Conservation (phyloP, 2,888 invertebrate genomes). For the Teinopalpus imperialis region DNA sequence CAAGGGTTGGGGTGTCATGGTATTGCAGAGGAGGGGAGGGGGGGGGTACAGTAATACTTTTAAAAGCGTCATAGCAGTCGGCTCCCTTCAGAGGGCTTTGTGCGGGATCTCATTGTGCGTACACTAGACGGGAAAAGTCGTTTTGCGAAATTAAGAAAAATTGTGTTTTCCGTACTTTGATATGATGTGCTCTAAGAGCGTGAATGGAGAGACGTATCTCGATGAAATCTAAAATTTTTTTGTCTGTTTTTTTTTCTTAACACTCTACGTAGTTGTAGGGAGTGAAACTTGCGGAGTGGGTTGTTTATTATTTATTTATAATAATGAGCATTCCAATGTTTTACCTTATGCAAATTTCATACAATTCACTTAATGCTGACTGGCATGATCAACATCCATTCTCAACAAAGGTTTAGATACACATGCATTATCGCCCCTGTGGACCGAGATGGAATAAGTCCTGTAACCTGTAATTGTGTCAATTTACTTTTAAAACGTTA, state of each 20-base stretch:
- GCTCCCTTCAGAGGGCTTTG: conserved; percentile 59
- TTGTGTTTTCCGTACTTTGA: conserved; percentile 30
- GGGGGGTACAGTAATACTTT: conserved; percentile 68
- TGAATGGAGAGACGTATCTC: conserved; percentile 22
- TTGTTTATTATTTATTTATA: too few species aligned
- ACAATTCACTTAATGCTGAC: too few species aligned
- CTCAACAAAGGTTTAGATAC: too few species aligned
- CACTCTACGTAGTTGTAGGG: not conserved
- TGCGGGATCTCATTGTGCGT: conserved; percentile 61
- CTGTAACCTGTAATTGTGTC: too few species aligned
- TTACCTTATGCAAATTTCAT: too few species aligned
- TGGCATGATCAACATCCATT: too few species aligned
- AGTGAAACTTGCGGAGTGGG: not conserved
- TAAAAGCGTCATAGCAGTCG: conserved; percentile 67
- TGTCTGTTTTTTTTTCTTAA: conserved; percentile 19
- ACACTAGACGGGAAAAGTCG: conserved; percentile 51
- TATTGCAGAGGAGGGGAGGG: conserved; percentile 37
- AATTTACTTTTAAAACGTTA: too few species aligned
- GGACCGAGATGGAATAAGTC: too few species aligned
- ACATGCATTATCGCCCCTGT: too few species aligned
- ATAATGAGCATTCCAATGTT: too few species aligned
- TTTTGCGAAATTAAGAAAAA: conserved; percentile 33
- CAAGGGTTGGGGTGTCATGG: conserved; percentile 49
- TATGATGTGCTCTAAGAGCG: conserved; percentile 12
- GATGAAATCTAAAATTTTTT: conserved; percentile 24